Percentiles rank a stretch among this genome's conserved stretches.
Conservation (phyloP, 2,888 invertebrate species). For the Helleia helle region DNA sequence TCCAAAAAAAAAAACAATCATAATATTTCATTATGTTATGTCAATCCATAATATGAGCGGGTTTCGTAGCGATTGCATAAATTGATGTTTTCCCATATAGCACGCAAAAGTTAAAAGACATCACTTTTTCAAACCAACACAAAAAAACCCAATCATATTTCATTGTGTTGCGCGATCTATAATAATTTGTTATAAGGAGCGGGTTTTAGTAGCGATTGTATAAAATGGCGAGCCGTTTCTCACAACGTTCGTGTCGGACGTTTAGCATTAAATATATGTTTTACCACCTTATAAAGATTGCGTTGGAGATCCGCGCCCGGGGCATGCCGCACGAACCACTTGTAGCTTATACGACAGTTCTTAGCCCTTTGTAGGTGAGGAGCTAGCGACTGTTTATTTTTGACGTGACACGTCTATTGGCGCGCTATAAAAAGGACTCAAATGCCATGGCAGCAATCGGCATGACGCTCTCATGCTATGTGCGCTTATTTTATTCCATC, state of each 20-base stretch:
- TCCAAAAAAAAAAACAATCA: no score
- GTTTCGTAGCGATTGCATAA: no score
- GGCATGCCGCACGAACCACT: slow-evolving; percentile 61
- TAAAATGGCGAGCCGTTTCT: slow-evolving; percentile 30
- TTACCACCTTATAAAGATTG: slow-evolving; percentile 73
- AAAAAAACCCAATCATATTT: slow-evolving; percentile 4
- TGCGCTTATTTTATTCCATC: no score
- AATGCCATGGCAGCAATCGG: no score
- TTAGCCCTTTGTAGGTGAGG: slow-evolving; percentile 28
- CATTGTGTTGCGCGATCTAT: not conserved
- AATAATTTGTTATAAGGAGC: slow-evolving; percentile 11
- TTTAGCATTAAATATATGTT: slow-evolving; percentile 73
- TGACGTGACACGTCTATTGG: no score
- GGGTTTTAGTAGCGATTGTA: slow-evolving; percentile 20
- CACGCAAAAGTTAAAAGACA: no score
- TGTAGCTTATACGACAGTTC: slow-evolving; percentile 50
- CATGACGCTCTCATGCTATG: no score
- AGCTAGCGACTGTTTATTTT: no score
- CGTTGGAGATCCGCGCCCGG: slow-evolving; percentile 50
- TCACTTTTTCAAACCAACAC: slow-evolving; percentile 2
- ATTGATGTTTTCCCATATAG: no score
- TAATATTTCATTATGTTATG: no score
- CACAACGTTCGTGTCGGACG: slow-evolving; percentile 48
- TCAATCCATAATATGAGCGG: no score
- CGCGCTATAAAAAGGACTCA: no score